Conservation (phyloP, 2,113 vertebrate genomes). For the Carassius auratus region DNA sequence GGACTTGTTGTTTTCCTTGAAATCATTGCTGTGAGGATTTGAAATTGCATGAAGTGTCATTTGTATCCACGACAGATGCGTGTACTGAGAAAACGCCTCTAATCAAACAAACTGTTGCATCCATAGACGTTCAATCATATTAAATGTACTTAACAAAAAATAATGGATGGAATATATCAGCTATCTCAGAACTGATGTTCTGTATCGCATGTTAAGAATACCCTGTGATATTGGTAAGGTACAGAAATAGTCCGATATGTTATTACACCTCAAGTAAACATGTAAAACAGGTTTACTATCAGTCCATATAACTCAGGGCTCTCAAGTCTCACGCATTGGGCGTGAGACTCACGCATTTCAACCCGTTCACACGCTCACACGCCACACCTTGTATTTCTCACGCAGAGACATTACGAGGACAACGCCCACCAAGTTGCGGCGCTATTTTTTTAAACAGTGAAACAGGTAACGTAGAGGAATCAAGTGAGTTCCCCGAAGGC, state of each 20-base stretch:
- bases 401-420: too few species aligned
- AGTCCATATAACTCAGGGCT: background rate
- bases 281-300: conserved; percentile 1
- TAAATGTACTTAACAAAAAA: background rate
- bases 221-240: background rate
- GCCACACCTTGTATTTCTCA: too few species aligned
- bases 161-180: background rate
- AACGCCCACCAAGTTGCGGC: too few species aligned
- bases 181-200: background rate
- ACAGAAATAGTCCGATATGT: background rate
- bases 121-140: background rate
- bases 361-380: too few species aligned
- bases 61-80: background rate
- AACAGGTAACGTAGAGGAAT: too few species aligned
- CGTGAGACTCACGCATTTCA: too few species aligned
- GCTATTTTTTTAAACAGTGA: too few species aligned
- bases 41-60: background rate
- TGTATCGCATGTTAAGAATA: conserved; percentile 17
- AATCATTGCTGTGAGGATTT: background rate
- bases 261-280: conserved; percentile 14
- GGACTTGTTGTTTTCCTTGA: background rate
- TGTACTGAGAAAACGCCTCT: background rate
- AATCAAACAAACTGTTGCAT: conserved; percentile 23
- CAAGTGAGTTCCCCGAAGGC: too few species aligned
- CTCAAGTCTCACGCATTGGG: too few species aligned